phyloP scores from a whole-genome alignment of 2,113 vertebrate species.

The Semicossyphus pulcher region DNA sequence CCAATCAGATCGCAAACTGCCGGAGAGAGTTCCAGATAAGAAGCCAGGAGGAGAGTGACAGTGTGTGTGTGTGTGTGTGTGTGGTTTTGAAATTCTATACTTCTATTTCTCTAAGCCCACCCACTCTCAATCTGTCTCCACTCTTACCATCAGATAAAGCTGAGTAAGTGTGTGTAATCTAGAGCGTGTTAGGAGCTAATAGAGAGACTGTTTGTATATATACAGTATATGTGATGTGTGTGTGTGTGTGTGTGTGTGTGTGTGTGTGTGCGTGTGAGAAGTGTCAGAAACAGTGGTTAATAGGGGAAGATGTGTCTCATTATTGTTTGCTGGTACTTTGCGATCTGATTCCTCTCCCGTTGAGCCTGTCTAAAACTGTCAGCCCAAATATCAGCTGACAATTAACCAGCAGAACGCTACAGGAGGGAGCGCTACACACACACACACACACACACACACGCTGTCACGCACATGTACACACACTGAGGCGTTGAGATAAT shows the following conservation, averaged over 20 bases:
- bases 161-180: constrained; percentile 12
- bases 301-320: constrained; percentile 72
- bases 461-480: constrained; percentile 28
- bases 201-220: constrained; percentile 27
- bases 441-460: not conserved
- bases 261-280: constrained; percentile 37
- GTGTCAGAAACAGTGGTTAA: constrained; percentile 64
- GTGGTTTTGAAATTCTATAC: constrained; percentile 50
- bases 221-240: not conserved
- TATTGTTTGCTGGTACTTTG: constrained; percentile 67
- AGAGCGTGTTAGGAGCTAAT: constrained; percentile 30
- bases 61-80: not conserved
- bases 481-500: constrained; percentile 69
- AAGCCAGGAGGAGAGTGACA: constrained; percentile 59
- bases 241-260: constrained; percentile 9
- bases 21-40: constrained; percentile 67
- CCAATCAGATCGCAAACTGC: constrained; percentile 75
- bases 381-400: constrained; percentile 78
- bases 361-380: constrained; percentile 69
- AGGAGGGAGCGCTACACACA: constrained; percentile 33
- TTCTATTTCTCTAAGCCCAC: constrained; percentile 32
- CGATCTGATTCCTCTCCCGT: constrained; percentile 68
- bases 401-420: constrained; percentile 65
- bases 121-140: constrained; percentile 48
- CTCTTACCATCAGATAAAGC: constrained; percentile 40